Conservation (phyloP, 2,888 invertebrate species). For the Odontothrips loti region DNA sequence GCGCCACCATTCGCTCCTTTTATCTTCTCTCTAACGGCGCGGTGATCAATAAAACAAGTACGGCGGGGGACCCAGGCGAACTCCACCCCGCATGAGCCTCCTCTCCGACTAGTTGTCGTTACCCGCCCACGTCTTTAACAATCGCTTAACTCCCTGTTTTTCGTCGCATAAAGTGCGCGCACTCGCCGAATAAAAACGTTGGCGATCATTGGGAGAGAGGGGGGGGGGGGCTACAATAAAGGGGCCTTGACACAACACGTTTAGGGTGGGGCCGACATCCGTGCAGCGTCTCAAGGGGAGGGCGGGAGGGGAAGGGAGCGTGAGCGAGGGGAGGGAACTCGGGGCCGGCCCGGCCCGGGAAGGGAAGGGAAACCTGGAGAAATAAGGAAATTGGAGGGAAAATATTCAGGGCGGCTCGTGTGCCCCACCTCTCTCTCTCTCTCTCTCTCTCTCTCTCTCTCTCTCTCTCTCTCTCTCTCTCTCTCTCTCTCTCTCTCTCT, state of each 20-base stretch:
- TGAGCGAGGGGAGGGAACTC: background rate
- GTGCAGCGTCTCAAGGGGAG: background rate
- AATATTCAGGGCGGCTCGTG: slow-evolving; percentile 15
- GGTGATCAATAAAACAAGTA: no score
- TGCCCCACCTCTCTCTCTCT: background rate
- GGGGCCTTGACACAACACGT: slow-evolving; percentile 3
- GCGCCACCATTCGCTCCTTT: no score
- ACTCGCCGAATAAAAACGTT: background rate
- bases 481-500: no score
- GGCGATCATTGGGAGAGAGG: background rate
- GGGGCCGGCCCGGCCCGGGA: background rate
- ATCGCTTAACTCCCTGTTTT: no score
- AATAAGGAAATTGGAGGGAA: slow-evolving; percentile 25
- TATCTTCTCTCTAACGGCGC: no score
- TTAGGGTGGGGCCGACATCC: background rate
- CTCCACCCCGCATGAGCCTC: no score
- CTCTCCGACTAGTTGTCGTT: no score
- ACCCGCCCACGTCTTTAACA: no score
- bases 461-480: background rate
- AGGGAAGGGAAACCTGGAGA: background rate
- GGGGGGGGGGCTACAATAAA: no score
- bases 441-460: no score
- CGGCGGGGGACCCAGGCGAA: no score
- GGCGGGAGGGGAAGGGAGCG: background rate
- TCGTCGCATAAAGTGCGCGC: background rate